These are phyloP conservation scores for Tenodera sinensis DNA, from an alignment of 2,888 invertebrate species.

Conservation along the genomic window DNA sequence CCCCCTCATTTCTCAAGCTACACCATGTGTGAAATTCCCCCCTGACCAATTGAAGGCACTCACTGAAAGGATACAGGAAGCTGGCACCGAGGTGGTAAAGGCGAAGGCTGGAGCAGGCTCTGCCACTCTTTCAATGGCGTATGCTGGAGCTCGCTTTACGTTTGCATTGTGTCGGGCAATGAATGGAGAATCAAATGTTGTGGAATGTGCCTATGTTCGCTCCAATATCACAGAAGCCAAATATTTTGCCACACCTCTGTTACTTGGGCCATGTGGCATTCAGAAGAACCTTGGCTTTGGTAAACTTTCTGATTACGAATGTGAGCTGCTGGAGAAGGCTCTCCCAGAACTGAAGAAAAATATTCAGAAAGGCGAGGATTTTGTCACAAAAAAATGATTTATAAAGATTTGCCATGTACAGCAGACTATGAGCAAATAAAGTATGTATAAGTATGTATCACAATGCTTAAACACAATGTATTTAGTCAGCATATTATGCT, in stretches of 20 bases:
- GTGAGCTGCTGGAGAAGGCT: conserved; percentile 77
- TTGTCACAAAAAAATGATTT: conserved; percentile 59
- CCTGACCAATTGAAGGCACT: conserved; percentile 79
- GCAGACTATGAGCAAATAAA: not conserved
- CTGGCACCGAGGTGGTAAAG: conserved; percentile 97
- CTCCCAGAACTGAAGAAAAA: conserved; percentile 91
- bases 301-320: conserved; percentile 77
- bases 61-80: conserved; percentile 86
- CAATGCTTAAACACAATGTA: not conserved
- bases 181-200: conserved; percentile 77
- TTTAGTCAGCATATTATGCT: not conserved
- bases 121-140: conserved; percentile 97
- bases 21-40: conserved; percentile 75
- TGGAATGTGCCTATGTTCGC: conserved; percentile 90
- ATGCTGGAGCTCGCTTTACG: conserved; percentile 90
- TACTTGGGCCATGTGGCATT: conserved; percentile 84
- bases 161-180: conserved; percentile 81
- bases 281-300: conserved; percentile 93
- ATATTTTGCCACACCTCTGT: conserved; percentile 91
- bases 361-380: conserved; percentile 91
- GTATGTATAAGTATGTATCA: not conserved
- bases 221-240: conserved; percentile 84
- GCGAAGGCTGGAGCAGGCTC: conserved; percentile 99
- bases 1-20: conserved; percentile 89
- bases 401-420: not conserved